phyloP scores from a whole-genome alignment of 2,888 invertebrate species.

The Teleogryllus oceanicus region DNA sequence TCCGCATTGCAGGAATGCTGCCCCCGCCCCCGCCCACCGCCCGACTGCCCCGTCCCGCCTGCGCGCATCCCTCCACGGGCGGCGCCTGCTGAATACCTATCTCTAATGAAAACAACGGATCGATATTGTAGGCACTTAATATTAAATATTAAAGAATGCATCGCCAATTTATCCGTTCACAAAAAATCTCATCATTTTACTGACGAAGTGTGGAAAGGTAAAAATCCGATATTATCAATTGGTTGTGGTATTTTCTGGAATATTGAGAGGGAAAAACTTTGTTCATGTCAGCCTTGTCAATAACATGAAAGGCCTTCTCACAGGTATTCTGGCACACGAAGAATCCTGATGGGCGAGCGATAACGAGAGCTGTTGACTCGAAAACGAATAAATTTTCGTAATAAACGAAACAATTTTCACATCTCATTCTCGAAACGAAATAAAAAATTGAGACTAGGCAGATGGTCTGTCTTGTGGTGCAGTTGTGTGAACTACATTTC shows the following conservation, averaged over 20 bases:
- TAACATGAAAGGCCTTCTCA: too few species aligned
- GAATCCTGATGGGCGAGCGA: too few species aligned
- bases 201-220: background rate
- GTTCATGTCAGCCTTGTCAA: too few species aligned
- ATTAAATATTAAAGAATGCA: slow-evolving; percentile 11
- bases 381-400: too few species aligned
- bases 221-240: background rate
- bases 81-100: background rate
- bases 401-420: too few species aligned
- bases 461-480: too few species aligned
- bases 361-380: too few species aligned
- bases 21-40: background rate
- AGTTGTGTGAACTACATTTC: too few species aligned
- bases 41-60: background rate
- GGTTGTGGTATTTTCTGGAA: background rate
- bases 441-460: too few species aligned
- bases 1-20: background rate
- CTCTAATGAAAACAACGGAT: slow-evolving; percentile 7
- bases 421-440: too few species aligned
- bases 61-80: background rate
- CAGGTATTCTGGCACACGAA: too few species aligned
- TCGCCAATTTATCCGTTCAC: background rate
- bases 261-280: background rate
- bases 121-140: background rate
- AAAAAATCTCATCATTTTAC: background rate